Evolutionary conservation across 2,888 invertebrate genomes (phyloP).

Genomic region (Barypeithes pellucidus): DNA sequence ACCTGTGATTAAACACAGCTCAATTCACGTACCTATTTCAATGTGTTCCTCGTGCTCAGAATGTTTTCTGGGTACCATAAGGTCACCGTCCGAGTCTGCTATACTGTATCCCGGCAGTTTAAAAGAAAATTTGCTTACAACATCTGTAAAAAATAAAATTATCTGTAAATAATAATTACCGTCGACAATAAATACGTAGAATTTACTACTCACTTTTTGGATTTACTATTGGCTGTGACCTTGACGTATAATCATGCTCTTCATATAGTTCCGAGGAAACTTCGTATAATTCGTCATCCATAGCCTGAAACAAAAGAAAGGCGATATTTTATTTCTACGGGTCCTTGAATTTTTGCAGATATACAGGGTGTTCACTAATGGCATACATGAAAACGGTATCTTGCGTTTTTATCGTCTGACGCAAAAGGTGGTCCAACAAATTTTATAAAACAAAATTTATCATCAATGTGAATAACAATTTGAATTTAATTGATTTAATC

Average conservation of each 20-base stretch:
- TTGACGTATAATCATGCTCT: constrained; percentile 78
- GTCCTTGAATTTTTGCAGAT: too few relatives aligned
- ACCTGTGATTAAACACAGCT: too few relatives aligned
- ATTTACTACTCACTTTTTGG: constrained; percentile 65
- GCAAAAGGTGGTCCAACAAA: too few relatives aligned
- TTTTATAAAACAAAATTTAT: too few relatives aligned
- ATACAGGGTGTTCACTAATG: too few relatives aligned
- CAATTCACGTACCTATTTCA: constrained; percentile 79
- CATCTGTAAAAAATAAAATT: constrained; percentile 74
- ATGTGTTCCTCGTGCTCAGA: constrained; percentile 46
- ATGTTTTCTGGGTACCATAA: constrained; percentile 73
- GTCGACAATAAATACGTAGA: background rate
- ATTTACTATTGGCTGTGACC: constrained; percentile 64
- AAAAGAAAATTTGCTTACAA: constrained; percentile 82
- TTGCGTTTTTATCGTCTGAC: too few relatives aligned
- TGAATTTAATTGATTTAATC: too few relatives aligned
- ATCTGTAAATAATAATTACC: background rate
- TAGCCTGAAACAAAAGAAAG: constrained; percentile 43
- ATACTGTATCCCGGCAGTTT: constrained; percentile 71
- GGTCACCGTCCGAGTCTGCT: constrained; percentile 82
- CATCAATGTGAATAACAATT: too few relatives aligned
- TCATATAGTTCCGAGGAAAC: constrained; percentile 84
- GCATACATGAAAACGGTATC: too few relatives aligned
- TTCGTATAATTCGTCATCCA: constrained; percentile 62
- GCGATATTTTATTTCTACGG: too few relatives aligned